These are phyloP conservation scores for Bufo bufo DNA, from an alignment of 2,113 vertebrate species.

Conservation along the genomic window DNA sequence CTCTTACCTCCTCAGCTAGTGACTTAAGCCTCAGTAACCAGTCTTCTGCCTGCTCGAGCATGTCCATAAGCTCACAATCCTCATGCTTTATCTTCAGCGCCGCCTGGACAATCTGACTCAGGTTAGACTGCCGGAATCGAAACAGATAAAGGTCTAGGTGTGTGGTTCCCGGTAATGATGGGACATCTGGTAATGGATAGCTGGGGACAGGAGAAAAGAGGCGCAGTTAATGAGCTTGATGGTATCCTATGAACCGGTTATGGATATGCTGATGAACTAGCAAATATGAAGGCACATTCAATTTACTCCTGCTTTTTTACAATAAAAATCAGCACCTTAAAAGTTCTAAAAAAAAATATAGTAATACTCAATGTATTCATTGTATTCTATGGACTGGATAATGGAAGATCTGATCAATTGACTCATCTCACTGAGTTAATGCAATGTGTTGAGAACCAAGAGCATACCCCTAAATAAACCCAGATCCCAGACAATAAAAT, in stretches of 20 bases:
- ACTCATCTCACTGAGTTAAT: no score
- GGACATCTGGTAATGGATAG: constrained; percentile 73
- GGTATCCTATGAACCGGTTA: neutral
- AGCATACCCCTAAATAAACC: no score
- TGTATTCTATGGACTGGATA: no score
- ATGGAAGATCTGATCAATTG: no score
- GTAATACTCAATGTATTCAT: no score
- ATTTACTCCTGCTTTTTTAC: no score
- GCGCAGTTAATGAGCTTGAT: neutral
- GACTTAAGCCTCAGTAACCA: constrained; percentile 80
- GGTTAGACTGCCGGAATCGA: constrained; percentile 75
- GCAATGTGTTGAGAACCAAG: no score
- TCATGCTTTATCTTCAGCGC: constrained; percentile 80
- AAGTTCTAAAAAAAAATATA: no score
- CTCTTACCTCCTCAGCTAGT: constrained; percentile 84
- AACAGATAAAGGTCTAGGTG: constrained; percentile 83
- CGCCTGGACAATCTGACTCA: constrained; percentile 77
- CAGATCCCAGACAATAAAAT: no score
- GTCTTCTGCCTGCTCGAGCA: constrained; percentile 89
- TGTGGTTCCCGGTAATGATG: constrained; percentile 74
- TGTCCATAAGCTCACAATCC: constrained; percentile 64
- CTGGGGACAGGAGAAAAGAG: constrained; percentile 64
- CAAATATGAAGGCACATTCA: no score
- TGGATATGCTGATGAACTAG: neutral
- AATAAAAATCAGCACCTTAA: no score